Evolutionary conservation across 2,888 invertebrate species (phyloP), one percentile per base, ranked within the genome.

Genomic region (Sialis lutaria): DNA sequence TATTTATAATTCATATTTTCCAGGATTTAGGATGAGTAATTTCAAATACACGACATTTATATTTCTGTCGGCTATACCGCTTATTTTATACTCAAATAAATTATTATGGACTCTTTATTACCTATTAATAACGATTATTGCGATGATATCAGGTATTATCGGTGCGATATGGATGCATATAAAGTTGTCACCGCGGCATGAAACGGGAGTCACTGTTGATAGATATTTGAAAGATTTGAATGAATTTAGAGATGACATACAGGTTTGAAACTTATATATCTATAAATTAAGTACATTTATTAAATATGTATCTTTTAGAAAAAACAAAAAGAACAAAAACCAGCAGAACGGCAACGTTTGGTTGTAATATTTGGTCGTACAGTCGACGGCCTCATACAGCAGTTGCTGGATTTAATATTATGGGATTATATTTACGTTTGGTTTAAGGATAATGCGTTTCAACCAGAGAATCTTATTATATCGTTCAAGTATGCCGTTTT

Each of bases 321-420:
- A 47, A 34, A 47, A 48, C 44, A 34, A 35, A 47, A 50, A 49
- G 44, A 45, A 37, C 48, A 48, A 13, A 40, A 43, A 52, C 43
- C 46, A 6, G 40, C 35, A 37, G 51, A 47, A 49, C 56, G 53
- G 12, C 53, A 53, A 40, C 78, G 80, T 63, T 70, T 84, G 54
- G 80, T 83, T n/a, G 68, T 83, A n/a, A 74, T 87, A 57, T 83
- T 86, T 64, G 84, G 87, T 40, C 74, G 85, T 52, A 83, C 85
- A 49, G 83, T 91, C 35, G 91, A 91, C 59, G 77, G 82, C 55
- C 79, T 87, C 53, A 64, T 91, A 31, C 86, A 89, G 57, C 82
- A 88, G 60, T 69, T 91, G 39, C 72, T 90, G 53, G 88, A 90
- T 61, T 76, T 84, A 61, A 68, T 82, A 35, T 69, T 87, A 40